Percentiles rank a stretch among this genome's conserved stretches.
These are phyloP conservation scores for Halcyon smyrnensis DNA, from an alignment of 2,797 vertebrate species.

Conservation along the genomic window DNA sequence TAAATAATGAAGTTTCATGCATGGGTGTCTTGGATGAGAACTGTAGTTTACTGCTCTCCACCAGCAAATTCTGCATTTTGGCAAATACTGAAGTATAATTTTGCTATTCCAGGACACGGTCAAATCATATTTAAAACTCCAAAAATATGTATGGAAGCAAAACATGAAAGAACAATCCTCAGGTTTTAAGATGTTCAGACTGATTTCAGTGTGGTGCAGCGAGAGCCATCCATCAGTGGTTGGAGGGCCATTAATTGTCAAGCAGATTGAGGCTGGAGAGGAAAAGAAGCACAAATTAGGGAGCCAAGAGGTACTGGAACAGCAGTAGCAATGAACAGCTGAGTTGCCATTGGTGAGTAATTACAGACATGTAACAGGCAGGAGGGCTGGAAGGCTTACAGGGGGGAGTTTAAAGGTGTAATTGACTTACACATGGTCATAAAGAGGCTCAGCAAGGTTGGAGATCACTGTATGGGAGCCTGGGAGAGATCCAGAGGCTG, in stretches of 20 bases:
- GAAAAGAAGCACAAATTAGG: background rate
- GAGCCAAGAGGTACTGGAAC: background rate
- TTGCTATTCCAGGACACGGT: background rate
- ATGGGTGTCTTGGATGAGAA: background rate
- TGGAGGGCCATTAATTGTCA: background rate
- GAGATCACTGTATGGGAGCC: background rate
- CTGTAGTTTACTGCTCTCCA: background rate
- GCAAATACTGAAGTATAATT: background rate
- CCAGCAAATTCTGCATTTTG: background rate
- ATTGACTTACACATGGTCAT: background rate
- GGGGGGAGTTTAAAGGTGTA: background rate
- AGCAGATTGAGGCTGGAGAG: background rate
- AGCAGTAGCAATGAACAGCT: background rate
- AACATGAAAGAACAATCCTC: background rate
- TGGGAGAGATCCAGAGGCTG: background rate
- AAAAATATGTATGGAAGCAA: background rate
- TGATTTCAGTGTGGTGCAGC: background rate
- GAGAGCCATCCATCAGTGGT: background rate
- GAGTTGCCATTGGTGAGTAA: background rate
- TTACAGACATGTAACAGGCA: background rate
- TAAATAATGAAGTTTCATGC: background rate
- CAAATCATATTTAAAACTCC: background rate
- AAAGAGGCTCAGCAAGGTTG: background rate
- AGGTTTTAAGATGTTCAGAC: background rate
- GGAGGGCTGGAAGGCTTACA: background rate